These are phyloP conservation scores for Lottia scabra DNA, from an alignment of 2,888 invertebrate species.

Conservation along the genomic window DNA sequence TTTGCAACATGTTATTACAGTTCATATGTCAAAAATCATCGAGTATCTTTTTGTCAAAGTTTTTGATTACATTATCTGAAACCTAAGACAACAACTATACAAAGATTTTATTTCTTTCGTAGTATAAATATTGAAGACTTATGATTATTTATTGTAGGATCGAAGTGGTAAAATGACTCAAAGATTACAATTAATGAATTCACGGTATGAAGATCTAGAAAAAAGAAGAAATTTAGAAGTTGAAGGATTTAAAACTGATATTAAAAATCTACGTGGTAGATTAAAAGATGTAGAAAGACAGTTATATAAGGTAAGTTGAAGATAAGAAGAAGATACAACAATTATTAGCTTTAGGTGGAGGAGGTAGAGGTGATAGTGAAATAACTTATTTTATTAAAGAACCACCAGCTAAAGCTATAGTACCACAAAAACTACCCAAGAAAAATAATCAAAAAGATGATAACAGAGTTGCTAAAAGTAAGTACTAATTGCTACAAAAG, in stretches of 20 bases:
- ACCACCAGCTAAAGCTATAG: slow-evolving; percentile 66
- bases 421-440: slow-evolving; percentile 52
- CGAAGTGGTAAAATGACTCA: slow-evolving; percentile 68
- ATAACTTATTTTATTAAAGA: slow-evolving; percentile 70
- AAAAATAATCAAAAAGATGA: slow-evolving; percentile 8
- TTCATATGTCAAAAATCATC: no score
- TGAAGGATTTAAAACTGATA: slow-evolving; percentile 70
- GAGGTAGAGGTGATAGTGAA: slow-evolving; percentile 60
- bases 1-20: no score
- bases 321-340: slow-evolving; percentile 70
- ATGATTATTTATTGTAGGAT: slow-evolving; percentile 46
- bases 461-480: slow-evolving; percentile 1
- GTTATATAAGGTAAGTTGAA: slow-evolving; percentile 69
- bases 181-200: slow-evolving; percentile 67
- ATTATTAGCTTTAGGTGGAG: slow-evolving; percentile 63
- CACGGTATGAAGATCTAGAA: slow-evolving; percentile 68
- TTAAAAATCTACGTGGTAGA: slow-evolving; percentile 65
- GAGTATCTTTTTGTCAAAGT: no score
- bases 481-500: no score
- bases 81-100: no score
- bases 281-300: slow-evolving; percentile 69
- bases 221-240: slow-evolving; percentile 68
- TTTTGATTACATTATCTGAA: no score
- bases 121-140: no score
- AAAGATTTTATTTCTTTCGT: no score